These are phyloP conservation scores for Spinus pinus DNA, from an alignment of 2,797 vertebrate species.

Conservation along the genomic window DNA sequence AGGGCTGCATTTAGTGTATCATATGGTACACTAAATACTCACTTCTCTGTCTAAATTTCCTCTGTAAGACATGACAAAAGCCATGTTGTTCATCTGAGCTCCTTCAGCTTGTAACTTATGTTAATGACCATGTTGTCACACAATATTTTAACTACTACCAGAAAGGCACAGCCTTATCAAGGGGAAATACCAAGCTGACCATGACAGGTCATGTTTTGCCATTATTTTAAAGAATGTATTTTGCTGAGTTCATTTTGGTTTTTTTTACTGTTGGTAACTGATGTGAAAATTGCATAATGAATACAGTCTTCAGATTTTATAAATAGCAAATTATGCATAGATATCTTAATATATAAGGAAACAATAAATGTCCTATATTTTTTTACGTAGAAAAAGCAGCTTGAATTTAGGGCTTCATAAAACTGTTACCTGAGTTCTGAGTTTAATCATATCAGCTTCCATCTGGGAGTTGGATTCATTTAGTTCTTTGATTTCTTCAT, in stretches of 20 bases:
- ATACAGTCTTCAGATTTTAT: background rate
- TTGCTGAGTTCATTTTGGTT: background rate
- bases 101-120: background rate
- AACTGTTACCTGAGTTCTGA: conserved; percentile 93
- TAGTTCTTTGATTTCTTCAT: conserved; percentile 98
- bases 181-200: background rate
- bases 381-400: background rate
- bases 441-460: conserved; percentile 99
- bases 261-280: background rate
- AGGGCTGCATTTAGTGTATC: background rate
- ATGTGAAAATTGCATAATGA: background rate
- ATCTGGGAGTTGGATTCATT: conserved; percentile 97
- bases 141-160: background rate
- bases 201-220: background rate
- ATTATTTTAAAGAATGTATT: background rate
- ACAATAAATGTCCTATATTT: background rate
- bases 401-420: conserved; percentile 66
- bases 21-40: background rate
- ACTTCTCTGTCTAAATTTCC: background rate
- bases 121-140: background rate
- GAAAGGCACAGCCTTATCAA: background rate
- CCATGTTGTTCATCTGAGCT: background rate
- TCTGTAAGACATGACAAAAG: background rate
- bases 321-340: background rate
- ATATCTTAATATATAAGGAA: background rate